Base-by-base conservation (phyloP, 92 coral and sea anemone genomes). In the Heteractis magnifica region DNA sequence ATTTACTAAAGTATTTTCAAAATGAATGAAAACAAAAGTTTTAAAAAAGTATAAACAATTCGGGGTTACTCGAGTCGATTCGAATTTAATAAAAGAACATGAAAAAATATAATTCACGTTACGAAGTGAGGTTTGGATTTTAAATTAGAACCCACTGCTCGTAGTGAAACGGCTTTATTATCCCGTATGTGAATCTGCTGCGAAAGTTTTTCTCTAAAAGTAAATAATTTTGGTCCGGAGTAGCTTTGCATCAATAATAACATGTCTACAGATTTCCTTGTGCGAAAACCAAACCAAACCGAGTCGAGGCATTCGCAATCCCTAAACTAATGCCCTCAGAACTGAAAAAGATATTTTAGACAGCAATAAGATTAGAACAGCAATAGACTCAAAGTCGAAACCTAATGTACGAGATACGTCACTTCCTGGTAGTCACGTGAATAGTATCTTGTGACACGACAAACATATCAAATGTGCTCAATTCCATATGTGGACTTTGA, bases 1-100 rank as follows among this genome's bases (percentile, higher is more conserved):
- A 55, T 79, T 76, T 76, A 55, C 15, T 79, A 79, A 79, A 79
- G 82, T 79, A 79, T 79, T 79, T 79, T 79, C 73, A 21, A 68
- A 68, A 68, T 68, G 56, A 64, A 48, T 23, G 75, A 79, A 64
- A 19, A 14, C 18, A 18, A 74, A 74, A 49, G 75, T 79, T 79
- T 79, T 79, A 79, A 72, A 64, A 62, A 14, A 62, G n/a, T 34
- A 64, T 4, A 79, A 59, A 50, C 18, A 19, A 11, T n/a, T 16
- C 44, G 18, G 41, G 10, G 41, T n/a, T 18, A 50, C 19, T 44
- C 50, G 78, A 34, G 51, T 70, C 44, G 49, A 41, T 15, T 70
- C 13, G 41, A 70, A 3, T 70, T 70, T 6, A 8, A 72, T 16
- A 12, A 72, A 7, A 18, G 13, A 62, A 18, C 20, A n/a, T 4